Evolutionary conservation across 30 jellyfish, hydroid and myxozoan species (phyloP), one percentile per base, ranked within the genome.

Genomic region (Euphysa ruthae): DNA sequence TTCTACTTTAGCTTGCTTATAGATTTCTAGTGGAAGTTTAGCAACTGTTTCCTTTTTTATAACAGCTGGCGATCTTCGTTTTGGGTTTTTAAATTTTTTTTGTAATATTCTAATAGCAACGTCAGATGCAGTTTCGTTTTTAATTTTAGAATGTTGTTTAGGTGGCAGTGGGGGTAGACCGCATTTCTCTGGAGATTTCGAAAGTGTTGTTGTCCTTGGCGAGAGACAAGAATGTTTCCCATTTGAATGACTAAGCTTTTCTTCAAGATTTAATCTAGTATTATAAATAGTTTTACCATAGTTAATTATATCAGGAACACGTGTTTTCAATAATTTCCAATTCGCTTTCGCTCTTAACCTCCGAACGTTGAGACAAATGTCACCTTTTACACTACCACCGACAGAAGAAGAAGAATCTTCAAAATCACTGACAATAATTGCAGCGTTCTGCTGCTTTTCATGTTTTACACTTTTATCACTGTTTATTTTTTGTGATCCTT

Each of bases 301-400:
- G 7, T 28, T 52, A 16, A 68, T 68, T 7, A 68, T 49, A 3
- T 68, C 80, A 12, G 25, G 25, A 15, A 68, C 54, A 30, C 80
- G 74, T 18, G 66, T 22, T 38, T 52, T 49, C 0, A 68, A 33
- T 21, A 68, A 43, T 58, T 21, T 43, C 80, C 80, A 68, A 35
- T 68, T 49, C 26, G 28, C 16, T 68, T 38, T 68, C 10, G 80
- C 80, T 42, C 74, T 29, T 16, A 38, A 12, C 23, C 24, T 46
- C 32, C 32, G 49, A 7, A 22, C 1, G 26, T 43, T 26, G 2
- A 28, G 26, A 4, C 6, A 5, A 15, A 7, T 12, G 19, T 6
- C 43, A 22, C 26, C 69, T 56, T 22, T 4, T 4, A 2, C 2
- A 20, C 6, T 56, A 21, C 43, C 4, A 16, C 21, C 69, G n/a